Evolutionary conservation across 2,797 vertebrate species (phyloP).

Genomic region (Poecilia velifera): DNA sequence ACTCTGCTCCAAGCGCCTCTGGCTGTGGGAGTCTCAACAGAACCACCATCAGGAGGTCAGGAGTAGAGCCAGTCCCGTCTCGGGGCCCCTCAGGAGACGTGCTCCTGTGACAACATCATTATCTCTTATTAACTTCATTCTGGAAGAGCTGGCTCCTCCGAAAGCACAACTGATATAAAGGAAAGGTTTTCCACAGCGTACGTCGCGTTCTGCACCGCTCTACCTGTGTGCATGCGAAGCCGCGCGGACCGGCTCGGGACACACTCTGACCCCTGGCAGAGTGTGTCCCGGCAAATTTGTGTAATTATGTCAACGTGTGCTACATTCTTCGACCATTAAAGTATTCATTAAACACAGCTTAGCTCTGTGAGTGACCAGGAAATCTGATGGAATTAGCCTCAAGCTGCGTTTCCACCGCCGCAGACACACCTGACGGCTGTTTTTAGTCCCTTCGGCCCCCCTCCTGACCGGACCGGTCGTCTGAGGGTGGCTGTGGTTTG

Average conservation of each 20-base stretch:
- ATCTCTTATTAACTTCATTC: slow-evolving; percentile 58
- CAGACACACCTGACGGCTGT: slow-evolving; percentile 64
- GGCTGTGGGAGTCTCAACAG: slow-evolving; percentile 22
- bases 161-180: slow-evolving; percentile 15
- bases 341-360: slow-evolving; percentile 86
- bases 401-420: slow-evolving; percentile 72
- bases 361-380: slow-evolving; percentile 76
- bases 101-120: slow-evolving; percentile 46
- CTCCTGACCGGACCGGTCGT: neutral
- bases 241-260: slow-evolving; percentile 22
- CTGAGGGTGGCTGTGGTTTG: slow-evolving; percentile 18
- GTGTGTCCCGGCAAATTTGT: slow-evolving; percentile 56
- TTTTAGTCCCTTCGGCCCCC: slow-evolving; percentile 20
- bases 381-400: slow-evolving; percentile 82
- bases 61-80: slow-evolving; percentile 29
- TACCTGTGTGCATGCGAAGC: slow-evolving; percentile 31
- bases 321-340: slow-evolving; percentile 82
- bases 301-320: slow-evolving; percentile 76
- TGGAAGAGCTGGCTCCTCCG: slow-evolving; percentile 10
- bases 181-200: slow-evolving; percentile 2
- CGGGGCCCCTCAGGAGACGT: slow-evolving; percentile 10
- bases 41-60: slow-evolving; percentile 7
- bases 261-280: slow-evolving; percentile 56
- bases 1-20: neutral
- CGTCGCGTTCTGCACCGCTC: slow-evolving; percentile 1